A percentile compares a stretch with the other conserved stretches of the same genome.
Evolutionary conservation across 2,888 invertebrate species (phyloP).

Genomic region (Chloromyia formosa): DNA sequence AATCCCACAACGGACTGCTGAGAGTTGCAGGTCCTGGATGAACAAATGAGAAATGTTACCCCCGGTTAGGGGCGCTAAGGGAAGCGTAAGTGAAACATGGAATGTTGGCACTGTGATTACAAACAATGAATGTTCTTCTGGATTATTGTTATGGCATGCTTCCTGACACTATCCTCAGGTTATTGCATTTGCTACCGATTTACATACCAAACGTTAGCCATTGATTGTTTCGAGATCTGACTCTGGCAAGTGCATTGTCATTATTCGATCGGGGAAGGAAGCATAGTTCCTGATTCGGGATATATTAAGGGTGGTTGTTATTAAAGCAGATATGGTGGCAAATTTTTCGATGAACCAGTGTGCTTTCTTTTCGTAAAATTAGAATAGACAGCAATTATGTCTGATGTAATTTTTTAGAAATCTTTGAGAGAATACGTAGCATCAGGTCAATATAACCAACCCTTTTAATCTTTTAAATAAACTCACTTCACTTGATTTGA

Average conservation of each 20-base stretch:
- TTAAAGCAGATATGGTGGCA: no score
- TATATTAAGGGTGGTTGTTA: no score
- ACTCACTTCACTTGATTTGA: no score
- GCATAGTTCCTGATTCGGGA: no score
- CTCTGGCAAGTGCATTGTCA: not conserved
- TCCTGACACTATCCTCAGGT: constrained; percentile 14
- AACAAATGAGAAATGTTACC: not conserved
- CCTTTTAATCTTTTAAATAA: no score
- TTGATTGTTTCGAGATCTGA: constrained; percentile 34
- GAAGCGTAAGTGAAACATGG: constrained; percentile 8
- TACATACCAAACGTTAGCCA: not conserved
- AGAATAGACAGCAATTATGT: no score
- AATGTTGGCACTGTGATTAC: not conserved
- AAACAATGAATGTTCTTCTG: constrained; percentile 9
- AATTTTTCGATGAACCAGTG: no score
- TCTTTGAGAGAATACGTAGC: no score
- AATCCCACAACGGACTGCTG: not conserved
- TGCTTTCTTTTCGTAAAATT: no score
- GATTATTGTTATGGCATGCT: constrained; percentile 33
- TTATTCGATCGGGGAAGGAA: not conserved
- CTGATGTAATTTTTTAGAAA: no score
- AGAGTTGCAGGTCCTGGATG: not conserved
- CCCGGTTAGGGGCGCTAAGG: not conserved
- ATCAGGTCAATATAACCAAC: no score
- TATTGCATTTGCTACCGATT: constrained; percentile 23